phyloP scores from a whole-genome alignment of 2,113 vertebrate genomes.

The Sphaerodactylus townsendi region DNA sequence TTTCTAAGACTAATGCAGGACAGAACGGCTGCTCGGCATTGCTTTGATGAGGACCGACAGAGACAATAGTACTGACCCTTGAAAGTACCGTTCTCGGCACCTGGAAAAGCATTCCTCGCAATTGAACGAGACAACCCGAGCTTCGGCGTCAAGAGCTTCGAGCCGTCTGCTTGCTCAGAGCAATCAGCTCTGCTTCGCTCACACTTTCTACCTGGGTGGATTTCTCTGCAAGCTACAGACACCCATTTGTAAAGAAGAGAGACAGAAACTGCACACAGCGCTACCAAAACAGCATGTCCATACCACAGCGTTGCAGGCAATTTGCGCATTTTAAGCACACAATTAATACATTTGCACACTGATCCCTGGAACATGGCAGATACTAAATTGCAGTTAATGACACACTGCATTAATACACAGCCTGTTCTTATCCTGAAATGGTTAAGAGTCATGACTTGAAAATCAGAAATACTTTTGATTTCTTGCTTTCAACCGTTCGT shows the following conservation, averaged over 20 bases:
- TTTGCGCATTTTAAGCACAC: not conserved
- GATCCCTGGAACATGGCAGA: not conserved
- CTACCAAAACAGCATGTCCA: not conserved
- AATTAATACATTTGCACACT: not conserved
- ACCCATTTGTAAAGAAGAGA: not conserved
- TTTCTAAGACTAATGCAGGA: not conserved
- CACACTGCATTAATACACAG: not conserved
- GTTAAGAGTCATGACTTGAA: not conserved
- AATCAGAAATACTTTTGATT: not conserved
- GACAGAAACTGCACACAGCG: not conserved
- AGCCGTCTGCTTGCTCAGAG: not conserved
- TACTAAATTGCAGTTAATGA: not conserved
- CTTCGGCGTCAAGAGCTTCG: not conserved
- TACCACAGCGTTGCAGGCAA: not conserved
- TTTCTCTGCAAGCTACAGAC: not conserved
- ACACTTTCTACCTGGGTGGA: not conserved
- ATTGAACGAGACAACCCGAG: not conserved
- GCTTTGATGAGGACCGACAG: not conserved
- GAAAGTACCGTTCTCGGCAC: not conserved
- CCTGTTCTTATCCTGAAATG: not conserved
- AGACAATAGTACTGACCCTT: not conserved
- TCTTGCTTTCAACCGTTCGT: not conserved
- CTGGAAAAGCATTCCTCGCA: not conserved
- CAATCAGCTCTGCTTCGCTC: not conserved
- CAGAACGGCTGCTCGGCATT: not conserved